Evolutionary conservation across 2,888 invertebrate genomes (phyloP), one percentile per base, ranked within the genome.

Genomic region (Lithophane semibrunnea): DNA sequence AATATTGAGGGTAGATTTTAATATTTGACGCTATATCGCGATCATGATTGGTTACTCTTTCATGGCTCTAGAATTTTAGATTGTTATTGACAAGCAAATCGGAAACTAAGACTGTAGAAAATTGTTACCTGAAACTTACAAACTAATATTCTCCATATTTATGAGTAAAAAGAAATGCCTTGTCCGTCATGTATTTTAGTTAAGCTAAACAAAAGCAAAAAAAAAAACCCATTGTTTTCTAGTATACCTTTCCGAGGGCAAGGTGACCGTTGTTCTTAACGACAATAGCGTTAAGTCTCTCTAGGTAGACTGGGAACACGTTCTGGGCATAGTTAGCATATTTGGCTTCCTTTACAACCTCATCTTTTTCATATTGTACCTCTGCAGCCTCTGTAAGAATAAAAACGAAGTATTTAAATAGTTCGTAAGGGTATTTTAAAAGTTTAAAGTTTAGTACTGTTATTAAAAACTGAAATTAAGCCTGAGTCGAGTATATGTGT

Each of bases 221-320:
- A 56, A 24, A 24, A 13, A n/a, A 5, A 65, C 24, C 5, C 7
- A 66, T 21, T 49, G 49, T 18, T 68, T 68, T 58, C 7, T 7
- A 29, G 2, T 21, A 24, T 54, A 92, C 92, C 91, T 91, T 92
- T 61, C 88, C 91, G 42, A 84, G 56, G 12, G 92, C 92, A 5
- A 92, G 65, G 44, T 90, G 89, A 13, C 92, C 92, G 10, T 90
- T 86, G 70, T 92, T 92, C 75, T 87, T 83, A 47, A 83, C 86
- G 9, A 91, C 58, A 3, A 92, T 84, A 0, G 79, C 82, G 52
- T 88, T 88, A 0, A 92, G 80, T 68, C 90, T 92, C 49, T 86
- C 75, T 67, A 92, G 75, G 24, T 89, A 75, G 0, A 73, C 87
- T 9, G 90, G 90, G 80, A 90, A 92, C 12, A 87, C 76, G 37